phyloP scores from a whole-genome alignment of 1,140 invertebrate species.

The Drosophila neocordata region DNA sequence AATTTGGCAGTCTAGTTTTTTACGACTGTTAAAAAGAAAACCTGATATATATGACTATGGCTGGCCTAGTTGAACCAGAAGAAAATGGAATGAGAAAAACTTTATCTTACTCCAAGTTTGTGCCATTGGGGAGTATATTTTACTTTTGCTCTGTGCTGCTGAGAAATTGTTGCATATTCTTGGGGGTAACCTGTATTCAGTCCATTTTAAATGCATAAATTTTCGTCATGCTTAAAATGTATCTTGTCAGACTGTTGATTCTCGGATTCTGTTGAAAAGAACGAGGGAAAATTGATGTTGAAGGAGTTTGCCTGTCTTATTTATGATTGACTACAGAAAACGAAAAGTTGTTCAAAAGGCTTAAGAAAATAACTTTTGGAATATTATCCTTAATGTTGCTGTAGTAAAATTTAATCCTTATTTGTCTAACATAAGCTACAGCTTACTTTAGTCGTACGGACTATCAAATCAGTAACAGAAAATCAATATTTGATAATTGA shows the following conservation, averaged over 20 bases:
- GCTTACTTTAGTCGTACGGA: too few relatives aligned
- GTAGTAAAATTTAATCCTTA: too few relatives aligned
- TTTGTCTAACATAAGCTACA: too few relatives aligned
- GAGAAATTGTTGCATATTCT: conserved; percentile 3
- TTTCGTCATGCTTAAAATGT: background rate
- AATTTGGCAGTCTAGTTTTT: conserved; percentile 6
- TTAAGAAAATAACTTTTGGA: too few relatives aligned
- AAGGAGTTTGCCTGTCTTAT: too few relatives aligned
- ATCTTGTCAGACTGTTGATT: conserved; percentile 3
- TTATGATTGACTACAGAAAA: too few relatives aligned
- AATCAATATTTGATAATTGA: too few relatives aligned
- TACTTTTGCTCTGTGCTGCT: background rate
- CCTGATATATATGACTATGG: background rate
- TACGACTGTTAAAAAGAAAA: conserved; percentile 1
- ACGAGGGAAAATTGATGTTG: too few relatives aligned
- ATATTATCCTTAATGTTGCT: too few relatives aligned
- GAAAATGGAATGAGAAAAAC: background rate
- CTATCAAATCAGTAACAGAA: too few relatives aligned
- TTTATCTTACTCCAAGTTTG: background rate
- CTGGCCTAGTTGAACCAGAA: background rate
- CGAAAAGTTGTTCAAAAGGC: too few relatives aligned
- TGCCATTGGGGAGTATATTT: background rate
- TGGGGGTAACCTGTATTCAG: background rate
- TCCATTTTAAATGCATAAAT: background rate
- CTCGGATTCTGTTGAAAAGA: too few relatives aligned